These are phyloP conservation scores for Lepidurus couesii DNA, from an alignment of 1,140 invertebrate species.

Conservation along the genomic window DNA sequence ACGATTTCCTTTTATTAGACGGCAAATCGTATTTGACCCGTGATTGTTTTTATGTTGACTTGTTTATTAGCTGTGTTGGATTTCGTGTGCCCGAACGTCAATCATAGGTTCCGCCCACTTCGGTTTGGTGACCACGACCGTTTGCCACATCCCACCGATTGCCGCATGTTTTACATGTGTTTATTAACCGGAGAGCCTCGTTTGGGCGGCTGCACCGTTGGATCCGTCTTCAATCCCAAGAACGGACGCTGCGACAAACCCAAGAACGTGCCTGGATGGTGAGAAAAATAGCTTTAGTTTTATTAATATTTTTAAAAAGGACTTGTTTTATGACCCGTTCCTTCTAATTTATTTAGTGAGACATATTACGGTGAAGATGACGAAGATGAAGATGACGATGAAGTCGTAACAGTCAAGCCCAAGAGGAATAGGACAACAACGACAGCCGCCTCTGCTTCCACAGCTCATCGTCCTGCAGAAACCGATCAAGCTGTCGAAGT, in stretches of 20 bases:
- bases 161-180: conserved; percentile 46
- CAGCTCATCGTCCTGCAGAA: background rate
- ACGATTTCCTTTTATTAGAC: background rate
- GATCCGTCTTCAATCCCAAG: conserved; percentile 47
- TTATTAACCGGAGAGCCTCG: conserved; percentile 41
- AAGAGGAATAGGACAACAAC: background rate
- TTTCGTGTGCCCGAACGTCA: conserved; percentile 44
- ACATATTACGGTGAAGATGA: conserved; percentile 30
- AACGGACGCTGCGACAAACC: conserved; percentile 46
- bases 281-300: conserved; percentile 34
- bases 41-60: background rate
- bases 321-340: background rate
- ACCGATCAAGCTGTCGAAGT: background rate
- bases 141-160: conserved; percentile 42
- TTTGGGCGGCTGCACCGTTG: conserved; percentile 44
- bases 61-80: conserved; percentile 37
- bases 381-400: conserved; percentile 31
- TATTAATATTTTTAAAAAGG: background rate
- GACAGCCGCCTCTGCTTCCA: background rate
- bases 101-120: conserved; percentile 38
- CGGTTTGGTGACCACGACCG: conserved; percentile 40
- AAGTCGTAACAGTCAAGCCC: background rate
- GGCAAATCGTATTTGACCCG: background rate
- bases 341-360: conserved; percentile 27
- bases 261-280: conserved; percentile 47